Evolutionary conservation across 2,888 invertebrate genomes (phyloP).

Genomic region (Drosophila engyochracea): DNA sequence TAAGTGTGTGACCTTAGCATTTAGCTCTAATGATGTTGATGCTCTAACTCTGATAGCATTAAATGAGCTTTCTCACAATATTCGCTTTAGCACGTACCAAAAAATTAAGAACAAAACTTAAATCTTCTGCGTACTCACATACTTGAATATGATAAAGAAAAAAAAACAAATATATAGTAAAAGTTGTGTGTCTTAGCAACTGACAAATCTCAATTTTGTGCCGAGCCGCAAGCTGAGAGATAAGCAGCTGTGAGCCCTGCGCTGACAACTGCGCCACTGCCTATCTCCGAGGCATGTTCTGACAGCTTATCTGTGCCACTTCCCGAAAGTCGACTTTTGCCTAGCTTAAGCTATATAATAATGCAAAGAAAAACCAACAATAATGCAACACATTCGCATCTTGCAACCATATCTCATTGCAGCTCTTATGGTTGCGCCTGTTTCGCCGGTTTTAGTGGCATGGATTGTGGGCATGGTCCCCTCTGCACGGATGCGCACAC

Average conservation of each 20-base stretch:
- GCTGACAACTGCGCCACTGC: constrained; percentile 47
- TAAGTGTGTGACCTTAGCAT: constrained; percentile 53
- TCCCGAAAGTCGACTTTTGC: not conserved
- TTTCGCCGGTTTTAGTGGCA: constrained; percentile 92
- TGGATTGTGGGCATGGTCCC: constrained; percentile 92
- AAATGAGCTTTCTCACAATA: constrained; percentile 20
- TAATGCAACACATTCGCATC: constrained; percentile 38
- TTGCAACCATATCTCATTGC: constrained; percentile 74
- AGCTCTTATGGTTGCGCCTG: constrained; percentile 93
- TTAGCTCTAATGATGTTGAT: constrained; percentile 50
- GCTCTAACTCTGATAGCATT: constrained; percentile 9
- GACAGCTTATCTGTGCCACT: constrained; percentile 36
- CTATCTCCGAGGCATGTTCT: constrained; percentile 9
- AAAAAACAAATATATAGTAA: constrained; percentile 12
- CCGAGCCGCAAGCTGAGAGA: constrained; percentile 33
- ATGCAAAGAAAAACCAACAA: constrained; percentile 6
- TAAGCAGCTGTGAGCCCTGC: constrained; percentile 40
- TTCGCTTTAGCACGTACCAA: constrained; percentile 53
- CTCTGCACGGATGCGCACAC: constrained; percentile 89
- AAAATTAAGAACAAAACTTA: constrained; percentile 22
- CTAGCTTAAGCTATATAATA: not conserved
- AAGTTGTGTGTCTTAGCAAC: constrained; percentile 42
- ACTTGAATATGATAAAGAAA: constrained; percentile 3
- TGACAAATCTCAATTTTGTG: constrained; percentile 23
- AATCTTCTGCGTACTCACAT: constrained; percentile 13